These are phyloP conservation scores for Calameuta filiformis DNA, from an alignment of 2,888 invertebrate species.

Conservation along the genomic window DNA sequence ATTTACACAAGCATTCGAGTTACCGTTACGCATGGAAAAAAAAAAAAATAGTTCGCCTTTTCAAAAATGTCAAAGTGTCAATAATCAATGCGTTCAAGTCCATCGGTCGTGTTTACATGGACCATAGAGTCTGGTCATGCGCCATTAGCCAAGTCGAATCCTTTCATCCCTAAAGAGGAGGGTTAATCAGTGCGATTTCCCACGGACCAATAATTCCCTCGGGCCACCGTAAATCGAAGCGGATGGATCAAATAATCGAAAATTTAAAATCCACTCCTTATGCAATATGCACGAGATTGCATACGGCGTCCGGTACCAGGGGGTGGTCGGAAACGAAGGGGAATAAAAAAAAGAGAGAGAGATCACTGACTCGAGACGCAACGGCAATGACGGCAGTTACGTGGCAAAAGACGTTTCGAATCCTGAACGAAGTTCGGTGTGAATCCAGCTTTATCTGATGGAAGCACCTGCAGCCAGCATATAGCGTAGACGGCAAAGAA, in stretches of 20 bases:
- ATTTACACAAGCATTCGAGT: neutral
- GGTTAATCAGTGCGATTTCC: slow-evolving; percentile 24
- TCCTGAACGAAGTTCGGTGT: neutral
- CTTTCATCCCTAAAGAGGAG: slow-evolving; percentile 21
- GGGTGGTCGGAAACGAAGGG: neutral
- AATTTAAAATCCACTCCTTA: neutral
- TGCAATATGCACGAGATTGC: neutral
- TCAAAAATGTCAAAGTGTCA: neutral
- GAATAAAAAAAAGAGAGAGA: neutral
- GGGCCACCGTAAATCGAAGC: neutral
- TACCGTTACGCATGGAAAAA: neutral
- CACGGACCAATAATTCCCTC: slow-evolving; percentile 8
- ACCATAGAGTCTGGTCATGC: slow-evolving; percentile 25
- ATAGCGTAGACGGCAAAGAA: slow-evolving; percentile 47
- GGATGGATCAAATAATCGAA: neutral
- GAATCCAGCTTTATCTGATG: slow-evolving; percentile 41
- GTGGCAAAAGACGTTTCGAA: neutral
- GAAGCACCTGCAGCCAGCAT: slow-evolving; percentile 34
- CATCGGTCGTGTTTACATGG: slow-evolving; percentile 14
- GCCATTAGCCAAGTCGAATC: slow-evolving; percentile 31
- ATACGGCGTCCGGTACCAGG: neutral
- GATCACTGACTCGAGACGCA: neutral
- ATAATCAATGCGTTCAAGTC: neutral
- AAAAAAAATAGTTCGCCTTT: too few relatives aligned
- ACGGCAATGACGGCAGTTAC: neutral